Evolutionary conservation across 2,888 invertebrate species (phyloP), one percentile per base, ranked within the genome.

Genomic region (Phyllotreta cruciferae): DNA sequence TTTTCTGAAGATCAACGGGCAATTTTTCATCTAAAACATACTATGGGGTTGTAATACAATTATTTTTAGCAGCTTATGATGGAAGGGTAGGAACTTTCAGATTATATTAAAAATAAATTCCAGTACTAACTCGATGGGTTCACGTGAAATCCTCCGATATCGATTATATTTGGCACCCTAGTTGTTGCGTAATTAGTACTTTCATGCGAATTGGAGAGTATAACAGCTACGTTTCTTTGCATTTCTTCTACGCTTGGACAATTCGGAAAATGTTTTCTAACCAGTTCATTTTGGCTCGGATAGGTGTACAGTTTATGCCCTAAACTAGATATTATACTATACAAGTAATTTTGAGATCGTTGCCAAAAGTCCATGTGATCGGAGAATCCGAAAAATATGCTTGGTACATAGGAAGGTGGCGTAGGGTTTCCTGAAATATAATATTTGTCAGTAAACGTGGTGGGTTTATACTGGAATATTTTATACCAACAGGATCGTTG

Each of bases 121-220:
- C n/a, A n/a, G n/a, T n/a, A n/a, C 49, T 49, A 10, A 49, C 49
- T 35, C 1, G 74, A 71, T 4, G 73, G 68, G 52, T 69, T 66
- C 1, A 79, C 64, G 60, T 87, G 87, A 53, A 83, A 74, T 38
- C 87, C 87, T 14, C 87, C 87, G 52, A 87, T 81, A 70, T 87
- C 85, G 1, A 87, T 77, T 67, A 86, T 80, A 71, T 84, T 86
- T 0, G 87, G 87, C 5, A 85, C 80, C 24, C 82, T 80, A 0
- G 87, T 86, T 5, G 79, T 75, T 0, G 85, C 80, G 3, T 78
- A 70, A 56, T 83, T 83, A 53, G 83, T 81, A 73, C 84, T 85
- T 55, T 83, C 83, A 73, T 87, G 87, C 0, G 76, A 74, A 61
- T 79, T 79, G 8, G 73, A 14, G 4, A 79, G 56, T 6, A 77